phyloP scores from a whole-genome alignment of 2,797 vertebrate genomes.

The Muscicapa striata region DNA sequence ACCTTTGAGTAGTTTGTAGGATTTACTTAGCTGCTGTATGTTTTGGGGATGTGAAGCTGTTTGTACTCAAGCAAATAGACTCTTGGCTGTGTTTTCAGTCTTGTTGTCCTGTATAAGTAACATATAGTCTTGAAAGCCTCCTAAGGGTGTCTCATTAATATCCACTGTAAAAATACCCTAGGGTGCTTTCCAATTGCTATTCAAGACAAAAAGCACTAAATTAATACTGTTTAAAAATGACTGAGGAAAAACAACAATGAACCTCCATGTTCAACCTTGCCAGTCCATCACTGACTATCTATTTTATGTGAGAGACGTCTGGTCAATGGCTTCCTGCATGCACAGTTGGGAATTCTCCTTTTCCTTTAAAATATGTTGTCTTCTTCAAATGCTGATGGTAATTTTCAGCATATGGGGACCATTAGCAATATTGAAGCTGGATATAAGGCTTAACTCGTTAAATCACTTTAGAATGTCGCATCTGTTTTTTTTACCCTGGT shows the following conservation, averaged over 20 bases:
- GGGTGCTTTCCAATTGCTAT: neutral
- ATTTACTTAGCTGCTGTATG: neutral
- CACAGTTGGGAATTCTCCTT: constrained; percentile 14
- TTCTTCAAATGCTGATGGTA: constrained; percentile 48
- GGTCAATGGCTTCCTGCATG: constrained; percentile 35
- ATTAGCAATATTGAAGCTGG: constrained; percentile 65
- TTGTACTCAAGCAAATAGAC: neutral
- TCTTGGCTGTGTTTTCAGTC: neutral
- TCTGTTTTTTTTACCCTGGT: constrained; percentile 71
- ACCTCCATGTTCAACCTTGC: neutral
- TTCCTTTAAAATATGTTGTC: constrained; percentile 23
- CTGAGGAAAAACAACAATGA: neutral
- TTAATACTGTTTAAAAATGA: neutral
- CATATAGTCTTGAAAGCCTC: neutral
- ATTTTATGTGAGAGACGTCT: neutral
- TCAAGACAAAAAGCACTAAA: neutral
- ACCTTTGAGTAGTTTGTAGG: neutral
- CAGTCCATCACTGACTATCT: constrained; percentile 16
- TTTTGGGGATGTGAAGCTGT: neutral
- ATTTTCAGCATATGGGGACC: constrained; percentile 71
- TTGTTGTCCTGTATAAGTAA: neutral
- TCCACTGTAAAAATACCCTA: neutral
- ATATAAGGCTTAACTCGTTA: constrained; percentile 70
- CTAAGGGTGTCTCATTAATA: neutral
- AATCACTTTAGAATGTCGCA: constrained; percentile 65